These are phyloP conservation scores for Limonius californicus DNA, from an alignment of 1,140 invertebrate genomes.

Conservation along the genomic window DNA sequence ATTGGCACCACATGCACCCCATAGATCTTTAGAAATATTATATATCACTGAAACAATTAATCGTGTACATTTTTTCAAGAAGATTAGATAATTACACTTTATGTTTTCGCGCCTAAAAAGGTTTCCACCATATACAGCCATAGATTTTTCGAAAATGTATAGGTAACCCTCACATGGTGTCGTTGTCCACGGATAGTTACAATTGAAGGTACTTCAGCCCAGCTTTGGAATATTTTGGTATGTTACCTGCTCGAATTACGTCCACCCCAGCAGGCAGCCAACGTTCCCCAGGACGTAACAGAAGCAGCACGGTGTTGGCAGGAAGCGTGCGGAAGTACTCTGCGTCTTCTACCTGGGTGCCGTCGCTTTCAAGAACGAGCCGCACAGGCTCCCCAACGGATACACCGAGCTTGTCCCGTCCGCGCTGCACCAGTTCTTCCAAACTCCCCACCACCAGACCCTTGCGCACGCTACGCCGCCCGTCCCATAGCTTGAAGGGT, in stretches of 20 bases:
- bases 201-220: too few species aligned
- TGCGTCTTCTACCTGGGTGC: conserved; percentile 92
- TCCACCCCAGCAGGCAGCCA: conserved; percentile 89
- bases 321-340: conserved; percentile 89
- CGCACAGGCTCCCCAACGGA: conserved; percentile 75
- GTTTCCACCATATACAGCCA: too few species aligned
- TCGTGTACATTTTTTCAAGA: too few species aligned
- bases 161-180: too few species aligned
- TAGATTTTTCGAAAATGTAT: too few species aligned
- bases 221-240: too few species aligned
- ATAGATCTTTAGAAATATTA: too few species aligned
- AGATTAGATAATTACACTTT: too few species aligned
- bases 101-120: too few species aligned
- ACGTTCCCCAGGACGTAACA: conserved; percentile 82
- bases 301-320: conserved; percentile 83
- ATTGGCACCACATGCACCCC: too few species aligned
- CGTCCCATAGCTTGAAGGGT: conserved; percentile 98
- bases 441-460: conserved; percentile 88
- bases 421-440: conserved; percentile 86
- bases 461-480: conserved; percentile 88
- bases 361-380: conserved; percentile 88
- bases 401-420: conserved; percentile 86
- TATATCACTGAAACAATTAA: too few species aligned
- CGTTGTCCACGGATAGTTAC: too few species aligned
- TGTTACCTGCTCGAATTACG: conserved; percentile 78